A percentile compares a stretch with the other conserved stretches of the same genome.
phyloP scores from a whole-genome alignment of 2,797 vertebrate genomes.

The Sebastes trivittatus region DNA sequence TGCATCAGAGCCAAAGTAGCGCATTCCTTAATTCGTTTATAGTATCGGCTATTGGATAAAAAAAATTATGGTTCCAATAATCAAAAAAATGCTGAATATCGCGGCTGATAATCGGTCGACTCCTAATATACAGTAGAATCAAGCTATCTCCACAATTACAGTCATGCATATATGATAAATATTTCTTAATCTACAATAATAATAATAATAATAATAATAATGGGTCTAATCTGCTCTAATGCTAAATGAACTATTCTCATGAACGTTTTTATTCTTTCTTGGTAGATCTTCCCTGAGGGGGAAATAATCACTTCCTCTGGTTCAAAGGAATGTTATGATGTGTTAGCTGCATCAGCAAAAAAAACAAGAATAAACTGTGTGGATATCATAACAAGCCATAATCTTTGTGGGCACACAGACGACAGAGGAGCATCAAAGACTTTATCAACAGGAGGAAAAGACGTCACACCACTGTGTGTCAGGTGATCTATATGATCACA shows the following conservation, averaged over 20 bases:
- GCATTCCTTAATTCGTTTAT: not conserved
- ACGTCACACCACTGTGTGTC: not conserved
- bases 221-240: not conserved
- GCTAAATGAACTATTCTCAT: not conserved
- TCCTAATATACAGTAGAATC: not conserved
- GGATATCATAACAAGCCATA: not conserved
- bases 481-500: not conserved
- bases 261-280: not conserved
- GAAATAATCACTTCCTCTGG: not conserved
- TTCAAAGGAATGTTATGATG: slow-evolving; percentile 1
- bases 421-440: not conserved
- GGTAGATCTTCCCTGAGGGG: not conserved
- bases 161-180: not conserved
- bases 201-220: not conserved
- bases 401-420: not conserved
- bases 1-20: not conserved
- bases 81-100: not conserved
- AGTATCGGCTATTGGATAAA: no score
- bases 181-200: not conserved
- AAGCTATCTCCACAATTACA: not conserved
- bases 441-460: not conserved
- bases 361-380: not conserved
- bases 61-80: not conserved
- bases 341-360: slow-evolving; percentile 7
- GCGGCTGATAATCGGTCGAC: not conserved